Evolutionary conservation across 2,113 vertebrate genomes (phyloP).

Genomic region (Trematocara marginatum): DNA sequence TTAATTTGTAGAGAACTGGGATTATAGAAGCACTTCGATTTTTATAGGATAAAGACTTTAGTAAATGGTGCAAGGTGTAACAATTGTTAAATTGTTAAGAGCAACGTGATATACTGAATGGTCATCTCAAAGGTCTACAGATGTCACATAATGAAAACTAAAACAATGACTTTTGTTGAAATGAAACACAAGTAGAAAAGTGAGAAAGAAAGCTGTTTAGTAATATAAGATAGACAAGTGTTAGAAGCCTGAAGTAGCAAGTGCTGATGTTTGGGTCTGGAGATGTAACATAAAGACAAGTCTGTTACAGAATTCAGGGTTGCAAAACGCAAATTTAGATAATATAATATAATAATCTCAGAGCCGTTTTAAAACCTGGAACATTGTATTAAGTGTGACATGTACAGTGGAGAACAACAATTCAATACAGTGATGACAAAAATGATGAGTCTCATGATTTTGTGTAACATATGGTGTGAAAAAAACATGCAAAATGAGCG

Average conservation of each 20-base stretch:
- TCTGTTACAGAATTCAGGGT: neutral
- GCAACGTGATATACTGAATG: neutral
- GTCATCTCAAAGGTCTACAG: neutral
- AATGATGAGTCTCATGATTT: neutral
- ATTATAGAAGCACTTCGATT: neutral
- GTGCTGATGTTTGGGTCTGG: neutral
- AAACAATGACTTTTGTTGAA: neutral
- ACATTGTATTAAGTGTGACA: neutral
- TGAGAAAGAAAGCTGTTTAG: neutral
- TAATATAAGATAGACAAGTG: neutral
- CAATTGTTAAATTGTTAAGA: neutral
- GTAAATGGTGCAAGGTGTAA: neutral
- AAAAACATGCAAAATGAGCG: neutral
- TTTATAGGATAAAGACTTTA: neutral
- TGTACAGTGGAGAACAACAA: neutral
- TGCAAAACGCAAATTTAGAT: neutral
- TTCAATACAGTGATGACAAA: neutral
- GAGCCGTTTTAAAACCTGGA: neutral
- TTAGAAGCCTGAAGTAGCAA: neutral
- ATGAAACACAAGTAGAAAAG: neutral
- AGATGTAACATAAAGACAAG: neutral
- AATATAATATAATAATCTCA: neutral
- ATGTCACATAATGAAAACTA: neutral
- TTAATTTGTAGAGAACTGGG: neutral
- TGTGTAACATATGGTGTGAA: neutral